Base-by-base conservation (phyloP, 2,797 vertebrate genomes). In the Liparis tanakae region DNA sequence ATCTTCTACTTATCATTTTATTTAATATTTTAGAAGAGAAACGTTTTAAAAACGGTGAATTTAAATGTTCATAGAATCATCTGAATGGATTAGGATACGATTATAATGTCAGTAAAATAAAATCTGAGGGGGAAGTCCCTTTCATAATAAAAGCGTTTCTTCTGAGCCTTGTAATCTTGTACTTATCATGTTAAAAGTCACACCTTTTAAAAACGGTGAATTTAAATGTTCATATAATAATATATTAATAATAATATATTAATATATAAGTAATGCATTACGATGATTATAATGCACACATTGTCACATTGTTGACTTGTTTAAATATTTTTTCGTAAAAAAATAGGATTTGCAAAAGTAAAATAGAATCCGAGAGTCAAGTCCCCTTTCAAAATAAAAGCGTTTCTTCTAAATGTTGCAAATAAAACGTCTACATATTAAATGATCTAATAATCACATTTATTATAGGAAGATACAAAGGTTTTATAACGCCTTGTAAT, bases 21-120 rank as follows among this genome's bases (percentile, higher is more conserved):
- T n/a, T n/a, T n/a, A n/a, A n/a, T n/a, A n/a, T n/a, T n/a, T n/a
- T n/a, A n/a, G n/a, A 57, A 51, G 10, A 63, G 15, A 54, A 44
- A 18, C 33, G 41, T 64, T 64, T 41, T 61, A 0, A 13, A 67
- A 43, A 17, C 44, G 36, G 18, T 14, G 0, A 53, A 56, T 13
- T 10, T 67, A 41, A 75, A 72, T 73, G 37, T 14, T 73, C 17
- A 17, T 68, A 67, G 55, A 74, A 55, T 46, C 18, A 54, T 34
- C 2, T 61, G 34, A 59, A 14, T 33, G 22, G 41, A 58, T 9
- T 14, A 13, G 58, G 3, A 1, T 56, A 51, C 25, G 2, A 67
- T 36, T n/a, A n/a, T n/a, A n/a, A n/a, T n/a, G n/a, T n/a, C n/a
- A n/a, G n/a, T n/a, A 46, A 64, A 39, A 5, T 13, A 63, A 73